phyloP scores from a whole-genome alignment of 2,113 vertebrate genomes.

The Chrysochloris asiatica region DNA sequence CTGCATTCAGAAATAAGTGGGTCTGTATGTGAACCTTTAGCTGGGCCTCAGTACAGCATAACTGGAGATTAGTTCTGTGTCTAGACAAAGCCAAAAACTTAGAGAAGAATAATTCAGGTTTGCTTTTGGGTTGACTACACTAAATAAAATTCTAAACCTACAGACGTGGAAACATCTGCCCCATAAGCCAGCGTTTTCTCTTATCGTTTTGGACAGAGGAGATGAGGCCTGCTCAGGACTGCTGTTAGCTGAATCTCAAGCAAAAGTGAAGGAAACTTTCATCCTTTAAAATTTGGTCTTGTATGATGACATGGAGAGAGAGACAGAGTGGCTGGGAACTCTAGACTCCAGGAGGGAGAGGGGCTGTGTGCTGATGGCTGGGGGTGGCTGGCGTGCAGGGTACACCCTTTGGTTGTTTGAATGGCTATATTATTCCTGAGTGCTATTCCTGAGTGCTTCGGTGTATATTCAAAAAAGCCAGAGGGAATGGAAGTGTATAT shows the following conservation, averaged over 20 bases:
- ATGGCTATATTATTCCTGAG: too few relatives aligned
- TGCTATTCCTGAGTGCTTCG: too few relatives aligned
- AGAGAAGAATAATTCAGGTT: conserved; percentile 1
- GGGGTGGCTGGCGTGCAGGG: too few relatives aligned
- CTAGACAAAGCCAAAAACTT: background rate
- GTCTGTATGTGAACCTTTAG: background rate
- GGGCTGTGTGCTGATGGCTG: too few relatives aligned
- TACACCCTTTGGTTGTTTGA: too few relatives aligned
- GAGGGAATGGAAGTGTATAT: too few relatives aligned
- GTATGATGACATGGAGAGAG: too few relatives aligned
- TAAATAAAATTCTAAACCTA: background rate
- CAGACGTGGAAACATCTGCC: background rate
- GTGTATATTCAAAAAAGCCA: too few relatives aligned
- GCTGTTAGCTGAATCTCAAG: background rate
- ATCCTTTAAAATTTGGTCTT: background rate
- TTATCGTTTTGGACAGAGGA: background rate
- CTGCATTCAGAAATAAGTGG: background rate
- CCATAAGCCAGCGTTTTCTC: background rate
- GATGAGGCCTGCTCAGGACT: background rate
- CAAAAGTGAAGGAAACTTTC: background rate
- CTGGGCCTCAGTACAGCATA: background rate
- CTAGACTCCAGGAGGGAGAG: too few relatives aligned
- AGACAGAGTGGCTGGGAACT: too few relatives aligned
- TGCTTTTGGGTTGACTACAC: background rate
- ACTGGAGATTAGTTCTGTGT: background rate